Conservation (phyloP, 2,113 vertebrate species). For the Anthoscopus minutus region DNA sequence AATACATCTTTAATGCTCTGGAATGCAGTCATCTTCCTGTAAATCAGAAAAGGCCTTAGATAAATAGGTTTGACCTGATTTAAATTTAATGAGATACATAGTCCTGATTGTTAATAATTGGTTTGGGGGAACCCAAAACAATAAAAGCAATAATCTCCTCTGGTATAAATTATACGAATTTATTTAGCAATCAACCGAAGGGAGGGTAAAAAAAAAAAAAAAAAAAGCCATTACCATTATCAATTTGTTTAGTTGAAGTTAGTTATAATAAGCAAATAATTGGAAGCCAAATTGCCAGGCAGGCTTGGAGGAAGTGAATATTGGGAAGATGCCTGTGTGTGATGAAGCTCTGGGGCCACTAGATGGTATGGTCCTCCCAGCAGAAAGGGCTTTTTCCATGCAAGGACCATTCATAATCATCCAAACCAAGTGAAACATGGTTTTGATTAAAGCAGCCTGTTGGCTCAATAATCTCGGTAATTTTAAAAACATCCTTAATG, state of each 20-base stretch:
- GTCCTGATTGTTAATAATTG: conserved; percentile 46
- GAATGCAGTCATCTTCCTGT: background rate
- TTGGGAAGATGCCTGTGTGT: background rate
- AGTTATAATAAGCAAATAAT: background rate
- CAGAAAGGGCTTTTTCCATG: conserved; percentile 7
- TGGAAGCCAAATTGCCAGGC: background rate
- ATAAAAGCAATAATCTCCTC: conserved; percentile 40
- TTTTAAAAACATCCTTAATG: conserved; percentile 82
- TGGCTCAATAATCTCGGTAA: conserved; percentile 79
- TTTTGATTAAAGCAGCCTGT: conserved; percentile 82
- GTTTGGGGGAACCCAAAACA: conserved; percentile 31
- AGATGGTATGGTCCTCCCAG: conserved; percentile 70
- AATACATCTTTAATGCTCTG: background rate
- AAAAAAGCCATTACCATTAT: background rate
- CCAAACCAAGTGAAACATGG: conserved; percentile 78
- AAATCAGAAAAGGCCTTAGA: background rate
- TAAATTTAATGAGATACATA: conserved; percentile 16
- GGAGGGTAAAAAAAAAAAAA: background rate
- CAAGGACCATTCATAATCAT: conserved; percentile 70
- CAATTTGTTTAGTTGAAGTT: conserved; percentile 30
- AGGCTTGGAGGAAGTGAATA: background rate
- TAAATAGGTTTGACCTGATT: conserved; percentile 30
- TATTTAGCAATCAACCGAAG: conserved; percentile 24
- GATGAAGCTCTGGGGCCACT: conserved; percentile 57
- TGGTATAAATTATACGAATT: conserved; percentile 35